Base-by-base conservation (phyloP, 35 echinoderm and acorn worm species). In the Apostichopus japonicus region DNA sequence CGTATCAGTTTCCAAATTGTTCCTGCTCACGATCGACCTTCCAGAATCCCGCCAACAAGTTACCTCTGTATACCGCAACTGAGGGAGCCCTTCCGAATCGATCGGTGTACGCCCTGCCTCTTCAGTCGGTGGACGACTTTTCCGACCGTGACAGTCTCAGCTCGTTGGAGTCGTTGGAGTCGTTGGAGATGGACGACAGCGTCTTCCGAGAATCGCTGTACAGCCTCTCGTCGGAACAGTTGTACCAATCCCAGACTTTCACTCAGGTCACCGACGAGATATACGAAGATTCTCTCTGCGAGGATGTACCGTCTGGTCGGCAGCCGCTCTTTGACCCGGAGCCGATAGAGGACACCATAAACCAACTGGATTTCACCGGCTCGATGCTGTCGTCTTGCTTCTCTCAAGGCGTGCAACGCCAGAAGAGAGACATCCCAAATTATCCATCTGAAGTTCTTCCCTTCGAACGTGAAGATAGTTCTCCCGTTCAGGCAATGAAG, bases 121-220 rank as follows among this genome's bases (percentile, higher is more conserved):
- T 53, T 56, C 90, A 54, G 4, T 79, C 90, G 6, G 51, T 79
- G 23, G 90, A 91, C 19, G 71, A 91, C 90, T 91, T 91, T 25
- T 91, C 90, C 4, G 90, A 91, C n/a, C 17, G 13, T 13, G 71
- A 79, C 6, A 55, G 53, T 10, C 33, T 72, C 24, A 53, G 75
- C 5, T 75, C 61, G 44, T 44, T 44, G 33, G 33, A 44, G n/a
- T 90, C 87, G 10, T 44, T 91, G 51, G 89, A 91, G 24, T 91
- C 90, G 5, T 67, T 91, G 8, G 90, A 91, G 58, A 91, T 91
- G 90, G 90, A 91, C 23, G 90, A 91, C 76, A 78, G 90, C 56
- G 90, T 91, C 9, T 78, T 91, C 90, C 54, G 90, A 19, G 90
- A 91, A 79, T 91, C 90, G 6, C 58, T 91, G 72, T 91, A 91